Evolutionary conservation across 1,140 invertebrate genomes (phyloP).

Genomic region (Ceratina calcarata): DNA sequence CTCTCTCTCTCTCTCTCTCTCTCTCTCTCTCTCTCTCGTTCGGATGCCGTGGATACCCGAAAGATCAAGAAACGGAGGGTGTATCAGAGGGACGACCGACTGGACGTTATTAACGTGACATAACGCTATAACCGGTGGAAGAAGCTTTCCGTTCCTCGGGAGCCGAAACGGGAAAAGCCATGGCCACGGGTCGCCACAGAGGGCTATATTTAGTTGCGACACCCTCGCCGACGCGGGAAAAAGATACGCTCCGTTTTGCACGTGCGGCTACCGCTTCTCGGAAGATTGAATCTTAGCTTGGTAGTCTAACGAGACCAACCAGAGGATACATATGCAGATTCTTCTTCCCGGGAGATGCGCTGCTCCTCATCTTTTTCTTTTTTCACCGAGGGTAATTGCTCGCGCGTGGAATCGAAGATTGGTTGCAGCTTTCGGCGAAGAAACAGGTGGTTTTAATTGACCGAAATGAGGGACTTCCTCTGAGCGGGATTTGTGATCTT

Average conservation of each 20-base stretch:
- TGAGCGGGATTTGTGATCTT: background rate
- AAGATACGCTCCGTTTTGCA: conserved; percentile 56
- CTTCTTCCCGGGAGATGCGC: background rate
- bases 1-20: too few relatives aligned
- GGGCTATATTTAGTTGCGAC: conserved; percentile 66
- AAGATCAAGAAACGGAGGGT: conserved; percentile 61
- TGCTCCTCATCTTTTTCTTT: background rate
- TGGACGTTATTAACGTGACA: conserved; percentile 73
- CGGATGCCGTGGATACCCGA: conserved; percentile 62
- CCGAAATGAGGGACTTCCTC: background rate
- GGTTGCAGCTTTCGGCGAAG: background rate
- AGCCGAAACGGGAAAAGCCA: conserved; percentile 46
- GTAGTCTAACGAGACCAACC: conserved; percentile 56
- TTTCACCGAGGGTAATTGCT: conserved; percentile 12
- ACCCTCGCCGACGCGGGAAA: conserved; percentile 53
- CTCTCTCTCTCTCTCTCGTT: too few relatives aligned
- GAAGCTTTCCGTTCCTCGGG: background rate
- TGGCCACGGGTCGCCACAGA: conserved; percentile 34
- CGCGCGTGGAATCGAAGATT: background rate
- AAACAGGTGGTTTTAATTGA: background rate
- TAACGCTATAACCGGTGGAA: conserved; percentile 63
- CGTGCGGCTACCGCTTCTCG: conserved; percentile 55
- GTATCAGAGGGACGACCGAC: background rate
- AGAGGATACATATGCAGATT: conserved; percentile 7
- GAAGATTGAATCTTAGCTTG: conserved; percentile 56